Conservation (phyloP, 2,113 vertebrate genomes). For the Mionectes macconnelli region DNA sequence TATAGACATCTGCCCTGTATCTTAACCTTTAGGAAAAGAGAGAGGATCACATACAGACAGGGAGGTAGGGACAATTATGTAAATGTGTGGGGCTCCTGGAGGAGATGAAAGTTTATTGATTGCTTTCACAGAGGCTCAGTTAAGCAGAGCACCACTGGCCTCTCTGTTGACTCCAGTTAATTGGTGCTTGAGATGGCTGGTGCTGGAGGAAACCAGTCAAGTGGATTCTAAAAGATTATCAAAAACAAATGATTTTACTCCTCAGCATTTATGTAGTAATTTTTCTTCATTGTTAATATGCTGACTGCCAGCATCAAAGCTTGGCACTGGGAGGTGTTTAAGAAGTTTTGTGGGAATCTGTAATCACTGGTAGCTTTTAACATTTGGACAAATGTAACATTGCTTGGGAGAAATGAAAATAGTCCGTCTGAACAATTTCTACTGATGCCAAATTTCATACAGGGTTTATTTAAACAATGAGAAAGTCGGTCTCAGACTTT, state of each 20-base stretch:
- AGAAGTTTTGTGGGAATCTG: not conserved
- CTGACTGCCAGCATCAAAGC: not conserved
- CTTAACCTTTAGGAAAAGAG: conserved; percentile 68
- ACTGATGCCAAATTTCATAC: not conserved
- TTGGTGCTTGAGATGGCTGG: not conserved
- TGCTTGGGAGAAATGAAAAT: conserved; percentile 13
- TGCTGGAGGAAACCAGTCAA: not conserved
- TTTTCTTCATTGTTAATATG: not conserved
- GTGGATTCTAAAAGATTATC: not conserved
- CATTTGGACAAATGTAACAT: not conserved
- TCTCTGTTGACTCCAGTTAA: not conserved
- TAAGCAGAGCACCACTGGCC: conserved; percentile 16
- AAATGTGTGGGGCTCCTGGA: conserved; percentile 67
- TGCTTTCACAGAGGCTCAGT: conserved; percentile 72
- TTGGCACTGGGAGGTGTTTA: not conserved
- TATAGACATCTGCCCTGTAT: conserved; percentile 61
- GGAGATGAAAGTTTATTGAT: conserved; percentile 75
- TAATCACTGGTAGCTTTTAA: not conserved
- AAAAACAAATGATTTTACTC: not conserved
- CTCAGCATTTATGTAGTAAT: not conserved
- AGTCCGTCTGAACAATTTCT: conserved; percentile 22
- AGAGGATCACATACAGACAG: not conserved
- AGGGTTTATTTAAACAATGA: not conserved
- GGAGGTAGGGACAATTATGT: conserved; percentile 74
- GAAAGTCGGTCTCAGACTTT: not conserved